Evolutionary conservation across 2,888 invertebrate genomes (phyloP).

Genomic region (Tipula confusa): DNA sequence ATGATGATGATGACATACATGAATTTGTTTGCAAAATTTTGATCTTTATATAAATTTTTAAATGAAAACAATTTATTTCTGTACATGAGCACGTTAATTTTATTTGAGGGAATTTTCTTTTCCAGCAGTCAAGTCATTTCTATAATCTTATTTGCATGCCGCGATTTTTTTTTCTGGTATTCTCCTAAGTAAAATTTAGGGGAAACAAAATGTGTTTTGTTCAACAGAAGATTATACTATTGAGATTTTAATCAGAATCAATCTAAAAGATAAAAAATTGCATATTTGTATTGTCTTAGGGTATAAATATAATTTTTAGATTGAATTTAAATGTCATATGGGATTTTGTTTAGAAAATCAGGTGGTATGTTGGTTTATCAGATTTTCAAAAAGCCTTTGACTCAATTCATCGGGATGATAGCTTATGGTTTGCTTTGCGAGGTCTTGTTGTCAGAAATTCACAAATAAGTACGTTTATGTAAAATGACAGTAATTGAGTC

Average conservation of each 20-base stretch:
- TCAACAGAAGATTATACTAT: not conserved
- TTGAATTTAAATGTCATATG: not conserved
- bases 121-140: not conserved
- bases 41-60: not conserved
- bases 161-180: not conserved
- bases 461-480: no score
- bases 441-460: no score
- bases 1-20: conserved; percentile 12
- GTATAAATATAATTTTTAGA: not conserved
- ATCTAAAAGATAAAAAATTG: not conserved
- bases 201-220: not conserved
- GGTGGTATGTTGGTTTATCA: not conserved
- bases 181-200: not conserved
- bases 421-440: no score
- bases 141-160: conserved; percentile 20
- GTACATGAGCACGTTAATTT: not conserved
- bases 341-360: not conserved
- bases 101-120: conserved; percentile 3
- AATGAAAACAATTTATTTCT: not conserved
- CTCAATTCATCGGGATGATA: no score
- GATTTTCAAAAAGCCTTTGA: no score
- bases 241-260: conserved; percentile 14
- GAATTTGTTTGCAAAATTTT: conserved; percentile 17
- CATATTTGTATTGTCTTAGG: not conserved
- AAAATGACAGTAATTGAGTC: no score